Evolutionary conservation across 2,888 invertebrate genomes (phyloP).

Genomic region (Nebria salina): DNA sequence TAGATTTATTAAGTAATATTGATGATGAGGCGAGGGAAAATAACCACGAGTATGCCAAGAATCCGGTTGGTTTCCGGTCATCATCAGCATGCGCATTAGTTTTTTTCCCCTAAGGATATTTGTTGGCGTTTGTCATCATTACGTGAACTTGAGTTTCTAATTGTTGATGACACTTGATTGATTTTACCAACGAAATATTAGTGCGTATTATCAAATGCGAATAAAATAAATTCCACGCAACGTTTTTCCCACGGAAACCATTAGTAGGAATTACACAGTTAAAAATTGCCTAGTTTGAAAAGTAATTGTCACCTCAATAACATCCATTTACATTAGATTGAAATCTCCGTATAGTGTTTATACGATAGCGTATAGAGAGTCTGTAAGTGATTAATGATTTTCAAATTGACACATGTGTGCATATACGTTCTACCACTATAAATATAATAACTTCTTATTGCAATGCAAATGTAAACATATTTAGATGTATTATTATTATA

Average conservation of each 20-base stretch:
- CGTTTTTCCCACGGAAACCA: slow-evolving; percentile 20
- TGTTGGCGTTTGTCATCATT: neutral
- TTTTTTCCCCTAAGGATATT: neutral
- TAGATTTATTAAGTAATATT: neutral
- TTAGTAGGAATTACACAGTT: slow-evolving; percentile 28
- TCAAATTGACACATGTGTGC: slow-evolving; percentile 32
- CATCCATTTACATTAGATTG: slow-evolving; percentile 39
- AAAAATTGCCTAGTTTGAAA: slow-evolving; percentile 26
- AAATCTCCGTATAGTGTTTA: slow-evolving; percentile 20
- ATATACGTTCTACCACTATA: slow-evolving; percentile 7
- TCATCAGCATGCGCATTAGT: neutral
- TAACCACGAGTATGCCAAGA: neutral
- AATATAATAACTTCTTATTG: too few relatives aligned
- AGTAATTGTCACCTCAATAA: slow-evolving; percentile 35
- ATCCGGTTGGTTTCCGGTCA: neutral
- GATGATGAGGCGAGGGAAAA: neutral
- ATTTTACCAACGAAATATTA: too few relatives aligned
- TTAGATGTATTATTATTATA: too few relatives aligned
- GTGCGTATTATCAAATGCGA: too few relatives aligned
- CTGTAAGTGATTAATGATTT: slow-evolving; percentile 38
- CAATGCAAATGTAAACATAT: too few relatives aligned
- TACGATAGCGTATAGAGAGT: too few relatives aligned
- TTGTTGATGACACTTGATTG: too few relatives aligned
- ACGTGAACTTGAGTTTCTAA: neutral
- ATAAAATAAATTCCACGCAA: too few relatives aligned